Percentiles rank a stretch among this genome's conserved stretches.
These are phyloP conservation scores for Rhizoglyphus robini DNA, from an alignment of 1,140 invertebrate genomes.

Conservation along the genomic window DNA sequence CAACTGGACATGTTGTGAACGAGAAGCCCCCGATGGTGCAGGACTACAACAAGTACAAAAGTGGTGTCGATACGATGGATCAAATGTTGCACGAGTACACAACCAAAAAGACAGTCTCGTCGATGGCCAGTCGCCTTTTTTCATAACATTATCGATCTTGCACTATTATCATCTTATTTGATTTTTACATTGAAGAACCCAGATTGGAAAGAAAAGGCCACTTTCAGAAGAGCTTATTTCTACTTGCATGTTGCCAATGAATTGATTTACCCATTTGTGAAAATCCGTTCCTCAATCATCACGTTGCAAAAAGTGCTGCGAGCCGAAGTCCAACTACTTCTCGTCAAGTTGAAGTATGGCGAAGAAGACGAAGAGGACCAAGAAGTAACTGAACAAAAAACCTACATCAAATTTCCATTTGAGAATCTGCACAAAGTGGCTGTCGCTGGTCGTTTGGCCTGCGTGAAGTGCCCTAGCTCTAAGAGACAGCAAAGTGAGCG, in stretches of 20 bases:
- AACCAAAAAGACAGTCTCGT: slow-evolving; percentile 15
- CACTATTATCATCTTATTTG: not conserved
- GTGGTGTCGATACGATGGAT: slow-evolving; percentile 33
- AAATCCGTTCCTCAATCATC: not conserved
- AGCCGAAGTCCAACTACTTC: too few relatives aligned
- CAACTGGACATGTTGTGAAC: slow-evolving; percentile 16
- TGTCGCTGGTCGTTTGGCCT: not conserved
- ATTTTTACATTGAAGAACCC: not conserved
- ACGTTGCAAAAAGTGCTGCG: not conserved
- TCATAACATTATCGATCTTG: slow-evolving; percentile 23
- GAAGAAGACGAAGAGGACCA: too few relatives aligned
- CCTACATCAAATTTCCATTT: too few relatives aligned
- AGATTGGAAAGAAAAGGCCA: not conserved
- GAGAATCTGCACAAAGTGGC: too few relatives aligned
- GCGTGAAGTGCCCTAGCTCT: not conserved
- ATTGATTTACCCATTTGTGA: not conserved
- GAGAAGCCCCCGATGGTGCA: slow-evolving; percentile 47
- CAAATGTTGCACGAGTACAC: slow-evolving; percentile 25
- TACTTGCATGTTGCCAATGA: not conserved
- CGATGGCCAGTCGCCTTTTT: slow-evolving; percentile 27
- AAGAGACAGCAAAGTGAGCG: not conserved
- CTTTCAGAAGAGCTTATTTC: not conserved
- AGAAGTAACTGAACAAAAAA: too few relatives aligned
- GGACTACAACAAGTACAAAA: slow-evolving; percentile 39
- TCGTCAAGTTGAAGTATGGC: too few relatives aligned